Evolutionary conservation across 1,140 invertebrate genomes (phyloP).

Genomic region (Zeugodacus cucurbitae): DNA sequence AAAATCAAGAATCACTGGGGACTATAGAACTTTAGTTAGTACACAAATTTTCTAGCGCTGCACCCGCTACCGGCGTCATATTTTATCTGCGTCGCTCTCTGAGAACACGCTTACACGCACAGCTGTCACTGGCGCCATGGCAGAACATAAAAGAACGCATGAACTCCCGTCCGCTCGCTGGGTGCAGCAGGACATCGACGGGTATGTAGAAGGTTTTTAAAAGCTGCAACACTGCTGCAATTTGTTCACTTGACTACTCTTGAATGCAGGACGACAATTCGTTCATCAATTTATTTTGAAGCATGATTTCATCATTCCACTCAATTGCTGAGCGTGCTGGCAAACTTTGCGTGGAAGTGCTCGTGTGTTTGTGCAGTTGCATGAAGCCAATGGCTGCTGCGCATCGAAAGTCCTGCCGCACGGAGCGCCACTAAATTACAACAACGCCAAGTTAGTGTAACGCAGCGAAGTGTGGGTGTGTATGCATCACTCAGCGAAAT

Average conservation of each 20-base stretch:
- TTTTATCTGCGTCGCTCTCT: background rate
- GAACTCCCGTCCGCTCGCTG: background rate
- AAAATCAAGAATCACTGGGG: no score
- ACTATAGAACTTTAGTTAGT: background rate
- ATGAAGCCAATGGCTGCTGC: background rate
- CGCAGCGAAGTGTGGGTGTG: background rate
- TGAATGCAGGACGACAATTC: constrained; percentile 5
- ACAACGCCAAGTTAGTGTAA: background rate
- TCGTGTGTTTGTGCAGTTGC: background rate
- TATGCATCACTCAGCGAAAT: background rate
- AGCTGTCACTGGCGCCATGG: background rate
- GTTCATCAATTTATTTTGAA: constrained; percentile 30
- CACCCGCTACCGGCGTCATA: background rate
- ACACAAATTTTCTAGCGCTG: background rate
- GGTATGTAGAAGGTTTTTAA: background rate
- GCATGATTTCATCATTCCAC: constrained; percentile 19
- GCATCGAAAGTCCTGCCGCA: background rate
- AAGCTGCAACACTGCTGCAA: background rate
- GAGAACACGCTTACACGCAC: background rate
- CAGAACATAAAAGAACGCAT: background rate
- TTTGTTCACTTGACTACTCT: background rate
- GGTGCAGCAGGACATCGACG: background rate
- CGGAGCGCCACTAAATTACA: background rate
- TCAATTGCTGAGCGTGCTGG: background rate
- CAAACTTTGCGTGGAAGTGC: background rate